Evolutionary conservation across 2,113 vertebrate genomes (phyloP).

Genomic region (Tachuris rubrigastra): DNA sequence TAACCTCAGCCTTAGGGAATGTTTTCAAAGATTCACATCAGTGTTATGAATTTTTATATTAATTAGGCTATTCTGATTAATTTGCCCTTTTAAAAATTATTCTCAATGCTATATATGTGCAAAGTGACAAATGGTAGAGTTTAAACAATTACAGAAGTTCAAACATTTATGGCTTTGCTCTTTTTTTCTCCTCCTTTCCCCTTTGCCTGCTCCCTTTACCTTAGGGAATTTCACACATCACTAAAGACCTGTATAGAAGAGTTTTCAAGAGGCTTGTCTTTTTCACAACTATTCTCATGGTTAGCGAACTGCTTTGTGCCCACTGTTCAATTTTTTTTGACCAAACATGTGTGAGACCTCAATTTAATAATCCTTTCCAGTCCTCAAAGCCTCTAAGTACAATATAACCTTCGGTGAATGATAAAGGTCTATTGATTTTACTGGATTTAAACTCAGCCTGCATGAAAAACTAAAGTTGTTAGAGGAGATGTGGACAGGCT

Average conservation of each 20-base stretch:
- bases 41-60: slow-evolving; percentile 7
- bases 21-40: not conserved
- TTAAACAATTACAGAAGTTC: not conserved
- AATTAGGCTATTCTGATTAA: slow-evolving; percentile 37
- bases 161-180: not conserved
- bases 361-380: not conserved
- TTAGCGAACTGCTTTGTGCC: not conserved
- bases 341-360: not conserved
- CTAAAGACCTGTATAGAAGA: not conserved
- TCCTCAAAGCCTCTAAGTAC: not conserved
- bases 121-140: not conserved
- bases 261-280: not conserved
- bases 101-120: not conserved
- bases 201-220: not conserved
- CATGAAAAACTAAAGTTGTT: not conserved
- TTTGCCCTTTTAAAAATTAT: not conserved
- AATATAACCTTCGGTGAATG: not conserved
- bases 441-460: not conserved
- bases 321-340: not conserved
- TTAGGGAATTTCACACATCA: not conserved
- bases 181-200: not conserved
- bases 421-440: not conserved
- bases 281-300: not conserved
- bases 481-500: not conserved
- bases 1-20: slow-evolving; percentile 2